Percentiles rank a stretch among this genome's conserved stretches.
phyloP scores from a whole-genome alignment of 2,888 invertebrate species.

The Lamellibrachia satsuma region DNA sequence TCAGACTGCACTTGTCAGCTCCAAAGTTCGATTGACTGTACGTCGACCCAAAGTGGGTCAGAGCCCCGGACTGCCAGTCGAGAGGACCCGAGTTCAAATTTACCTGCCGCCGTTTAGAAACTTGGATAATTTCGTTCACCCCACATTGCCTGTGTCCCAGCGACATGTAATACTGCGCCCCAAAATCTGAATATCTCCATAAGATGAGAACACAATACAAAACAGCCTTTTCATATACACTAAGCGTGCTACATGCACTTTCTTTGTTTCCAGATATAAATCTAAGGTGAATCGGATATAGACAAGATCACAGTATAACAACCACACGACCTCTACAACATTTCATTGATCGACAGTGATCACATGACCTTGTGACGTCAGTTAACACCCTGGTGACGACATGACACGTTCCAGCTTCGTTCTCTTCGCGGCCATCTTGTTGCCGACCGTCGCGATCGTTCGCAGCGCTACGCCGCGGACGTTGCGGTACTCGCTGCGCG shows the following conservation, averaged over 20 bases:
- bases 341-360: background rate
- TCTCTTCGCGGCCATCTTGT: background rate
- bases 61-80: too few species aligned
- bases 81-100: too few species aligned
- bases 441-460: background rate
- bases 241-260: background rate
- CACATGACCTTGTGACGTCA: background rate
- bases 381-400: background rate
- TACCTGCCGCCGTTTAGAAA: too few species aligned
- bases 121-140: too few species aligned
- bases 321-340: background rate
- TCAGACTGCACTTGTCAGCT: background rate
- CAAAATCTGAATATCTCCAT: too few species aligned
- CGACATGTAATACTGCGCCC: too few species aligned
- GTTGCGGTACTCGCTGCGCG: constrained; percentile 28
- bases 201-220: too few species aligned
- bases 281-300: background rate
- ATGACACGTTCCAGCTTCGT: background rate
- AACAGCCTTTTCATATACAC: too few species aligned
- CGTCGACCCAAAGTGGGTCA: too few species aligned
- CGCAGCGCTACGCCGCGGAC: background rate
- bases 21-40: too few species aligned
- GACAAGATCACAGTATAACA: background rate
- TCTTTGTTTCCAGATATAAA: background rate
- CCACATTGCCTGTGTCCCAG: too few species aligned